Conservation (phyloP, 2,888 invertebrate genomes). For the Aspidapion aeneum region DNA sequence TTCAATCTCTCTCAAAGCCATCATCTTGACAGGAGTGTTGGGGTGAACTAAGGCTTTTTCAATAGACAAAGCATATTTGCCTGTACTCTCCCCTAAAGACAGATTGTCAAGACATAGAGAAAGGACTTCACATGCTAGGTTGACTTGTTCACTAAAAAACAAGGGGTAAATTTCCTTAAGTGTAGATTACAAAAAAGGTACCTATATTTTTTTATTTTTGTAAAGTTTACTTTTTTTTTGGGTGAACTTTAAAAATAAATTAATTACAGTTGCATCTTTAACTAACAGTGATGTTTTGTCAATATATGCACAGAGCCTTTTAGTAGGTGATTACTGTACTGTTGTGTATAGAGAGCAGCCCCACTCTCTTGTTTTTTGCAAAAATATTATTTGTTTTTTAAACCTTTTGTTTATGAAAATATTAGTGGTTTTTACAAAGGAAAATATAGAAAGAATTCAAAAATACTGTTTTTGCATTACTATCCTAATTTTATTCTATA, state of each 20-base stretch:
- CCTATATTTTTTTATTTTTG: no score
- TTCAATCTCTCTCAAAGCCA: conserved; percentile 61
- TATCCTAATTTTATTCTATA: no score
- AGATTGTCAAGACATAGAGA: conserved; percentile 61
- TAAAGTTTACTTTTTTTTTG: background rate
- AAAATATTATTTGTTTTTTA: no score
- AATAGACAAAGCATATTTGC: conserved; percentile 56
- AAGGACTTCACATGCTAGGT: conserved; percentile 63
- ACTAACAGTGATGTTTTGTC: no score
- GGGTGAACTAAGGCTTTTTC: conserved; percentile 62
- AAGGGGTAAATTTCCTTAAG: conserved; percentile 11
- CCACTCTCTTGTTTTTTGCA: no score
- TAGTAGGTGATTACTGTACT: no score
- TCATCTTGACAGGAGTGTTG: conserved; percentile 57
- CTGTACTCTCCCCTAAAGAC: conserved; percentile 57
- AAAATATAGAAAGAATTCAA: no score
- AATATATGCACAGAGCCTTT: no score
- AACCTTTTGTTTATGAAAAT: no score
- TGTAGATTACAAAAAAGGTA: conserved; percentile 1
- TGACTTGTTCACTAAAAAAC: conserved; percentile 56
- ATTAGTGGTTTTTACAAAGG: no score
- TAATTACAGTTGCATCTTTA: conserved; percentile 5
- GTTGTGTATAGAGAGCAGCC: no score
- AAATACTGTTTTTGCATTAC: no score
- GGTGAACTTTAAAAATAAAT: background rate